A percentile compares a stretch with the other conserved stretches of the same genome.
phyloP scores from a whole-genome alignment of 2,113 vertebrate species.

The Benthochromis sp. region DNA sequence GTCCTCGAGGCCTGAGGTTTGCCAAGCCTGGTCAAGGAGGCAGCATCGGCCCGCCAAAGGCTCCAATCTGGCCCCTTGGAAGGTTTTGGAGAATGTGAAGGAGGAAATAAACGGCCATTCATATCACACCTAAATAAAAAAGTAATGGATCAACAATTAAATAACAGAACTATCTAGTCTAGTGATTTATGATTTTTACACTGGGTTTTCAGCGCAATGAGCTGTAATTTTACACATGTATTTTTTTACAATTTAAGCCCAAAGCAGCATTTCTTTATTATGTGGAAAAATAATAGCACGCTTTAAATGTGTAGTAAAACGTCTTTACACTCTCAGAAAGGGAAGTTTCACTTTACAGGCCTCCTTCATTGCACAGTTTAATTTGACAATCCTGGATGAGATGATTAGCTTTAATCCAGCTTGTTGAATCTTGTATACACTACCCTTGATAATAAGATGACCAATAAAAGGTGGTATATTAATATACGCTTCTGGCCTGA shows the following conservation, averaged over 20 bases:
- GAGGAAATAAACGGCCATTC: neutral
- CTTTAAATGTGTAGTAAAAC: neutral
- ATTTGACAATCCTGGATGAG: neutral
- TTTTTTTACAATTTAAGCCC: neutral
- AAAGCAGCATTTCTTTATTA: neutral
- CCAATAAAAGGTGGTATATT: neutral
- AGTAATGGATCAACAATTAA: neutral
- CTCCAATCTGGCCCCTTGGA: neutral
- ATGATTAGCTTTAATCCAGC: neutral
- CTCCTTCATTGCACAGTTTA: neutral
- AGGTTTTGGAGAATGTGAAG: neutral
- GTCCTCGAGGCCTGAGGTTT: accelerated
- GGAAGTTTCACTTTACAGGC: neutral
- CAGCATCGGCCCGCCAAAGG: neutral
- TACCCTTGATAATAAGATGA: neutral
- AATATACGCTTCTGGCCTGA: neutral
- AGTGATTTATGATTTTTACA: neutral
- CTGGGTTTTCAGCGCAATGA: neutral
- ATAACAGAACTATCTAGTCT: neutral
- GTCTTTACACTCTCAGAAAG: neutral
- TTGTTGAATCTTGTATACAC: neutral
- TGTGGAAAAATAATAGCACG: accelerated
- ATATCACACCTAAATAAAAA: neutral
- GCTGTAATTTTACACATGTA: neutral
- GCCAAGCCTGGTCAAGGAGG: neutral